A percentile compares a stretch with the other conserved stretches of the same genome.
Conservation (phyloP, 2,797 vertebrate species). For the Rhinatrema bivittatum region DNA sequence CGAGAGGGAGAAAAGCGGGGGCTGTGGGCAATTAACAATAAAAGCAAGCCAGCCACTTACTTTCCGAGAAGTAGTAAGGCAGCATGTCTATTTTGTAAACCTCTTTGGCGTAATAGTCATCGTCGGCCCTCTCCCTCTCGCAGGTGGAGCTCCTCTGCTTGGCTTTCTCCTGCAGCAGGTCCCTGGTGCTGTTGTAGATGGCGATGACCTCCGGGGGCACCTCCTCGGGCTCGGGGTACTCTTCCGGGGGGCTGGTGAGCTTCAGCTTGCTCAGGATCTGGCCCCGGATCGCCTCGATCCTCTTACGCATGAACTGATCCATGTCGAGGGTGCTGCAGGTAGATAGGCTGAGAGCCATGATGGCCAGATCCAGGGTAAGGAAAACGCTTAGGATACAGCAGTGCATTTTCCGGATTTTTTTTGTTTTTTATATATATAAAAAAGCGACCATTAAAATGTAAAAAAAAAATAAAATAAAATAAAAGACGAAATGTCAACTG, state of each 20-base stretch:
- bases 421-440: constrained; percentile 4
- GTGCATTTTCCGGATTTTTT: constrained; percentile 71
- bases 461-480: not conserved
- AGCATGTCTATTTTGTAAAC: constrained; percentile 93
- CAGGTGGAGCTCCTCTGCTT: constrained; percentile 86
- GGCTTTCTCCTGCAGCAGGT: constrained; percentile 91
- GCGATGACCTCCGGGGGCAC: constrained; percentile 89
- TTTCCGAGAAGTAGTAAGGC: constrained; percentile 72
- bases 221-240: constrained; percentile 84
- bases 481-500: too few species aligned
- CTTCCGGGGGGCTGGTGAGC: constrained; percentile 80
- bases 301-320: constrained; percentile 91
- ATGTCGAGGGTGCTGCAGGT: constrained; percentile 94
- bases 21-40: too few species aligned
- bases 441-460: constrained; percentile 18
- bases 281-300: constrained; percentile 89
- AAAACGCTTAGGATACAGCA: constrained; percentile 73
- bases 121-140: constrained; percentile 87
- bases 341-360: constrained; percentile 79
- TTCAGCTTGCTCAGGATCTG: constrained; percentile 97
- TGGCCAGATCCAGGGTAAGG: constrained; percentile 76
- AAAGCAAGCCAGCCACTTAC: constrained; percentile 82
- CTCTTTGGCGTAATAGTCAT: constrained; percentile 96
- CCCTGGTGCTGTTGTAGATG: constrained; percentile 94
- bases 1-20: too few species aligned